phyloP scores from a whole-genome alignment of 2,888 invertebrate genomes.

The Keiferia lycopersicella region DNA sequence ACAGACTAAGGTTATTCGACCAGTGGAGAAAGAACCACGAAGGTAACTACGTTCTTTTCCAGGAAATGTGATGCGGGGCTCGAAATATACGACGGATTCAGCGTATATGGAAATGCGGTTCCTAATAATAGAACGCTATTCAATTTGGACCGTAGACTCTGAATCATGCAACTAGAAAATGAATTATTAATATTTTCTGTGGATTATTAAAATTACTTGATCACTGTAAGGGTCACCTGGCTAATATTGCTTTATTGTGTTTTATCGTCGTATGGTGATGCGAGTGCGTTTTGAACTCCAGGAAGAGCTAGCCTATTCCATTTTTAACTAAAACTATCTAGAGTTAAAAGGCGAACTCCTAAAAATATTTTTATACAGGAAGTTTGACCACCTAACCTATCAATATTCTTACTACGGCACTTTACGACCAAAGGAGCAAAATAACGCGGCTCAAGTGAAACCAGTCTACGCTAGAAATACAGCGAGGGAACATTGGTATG shows the following conservation, averaged over 20 bases:
- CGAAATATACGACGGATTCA: not conserved
- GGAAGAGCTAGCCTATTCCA: no score
- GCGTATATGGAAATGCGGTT: not conserved
- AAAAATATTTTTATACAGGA: no score
- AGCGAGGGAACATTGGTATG: not conserved
- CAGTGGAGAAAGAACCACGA: slow-evolving; percentile 2
- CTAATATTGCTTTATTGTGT: no score
- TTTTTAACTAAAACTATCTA: no score
- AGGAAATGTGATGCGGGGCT: not conserved
- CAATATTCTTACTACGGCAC: not conserved
- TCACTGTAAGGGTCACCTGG: no score
- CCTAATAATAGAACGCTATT: not conserved
- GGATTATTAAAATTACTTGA: no score
- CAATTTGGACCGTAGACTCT: not conserved
- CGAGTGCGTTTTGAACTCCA: no score
- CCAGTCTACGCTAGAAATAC: not conserved
- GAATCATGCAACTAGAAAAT: not conserved
- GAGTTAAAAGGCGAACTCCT: no score
- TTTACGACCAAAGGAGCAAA: not conserved
- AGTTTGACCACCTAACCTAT: no score
- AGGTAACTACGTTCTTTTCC: not conserved
- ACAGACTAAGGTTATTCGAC: slow-evolving; percentile 6
- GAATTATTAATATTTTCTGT: not conserved
- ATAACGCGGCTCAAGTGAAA: not conserved
- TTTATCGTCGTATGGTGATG: no score